Conservation (phyloP, 1,140 invertebrate species). For the Antheraea mylitta region DNA sequence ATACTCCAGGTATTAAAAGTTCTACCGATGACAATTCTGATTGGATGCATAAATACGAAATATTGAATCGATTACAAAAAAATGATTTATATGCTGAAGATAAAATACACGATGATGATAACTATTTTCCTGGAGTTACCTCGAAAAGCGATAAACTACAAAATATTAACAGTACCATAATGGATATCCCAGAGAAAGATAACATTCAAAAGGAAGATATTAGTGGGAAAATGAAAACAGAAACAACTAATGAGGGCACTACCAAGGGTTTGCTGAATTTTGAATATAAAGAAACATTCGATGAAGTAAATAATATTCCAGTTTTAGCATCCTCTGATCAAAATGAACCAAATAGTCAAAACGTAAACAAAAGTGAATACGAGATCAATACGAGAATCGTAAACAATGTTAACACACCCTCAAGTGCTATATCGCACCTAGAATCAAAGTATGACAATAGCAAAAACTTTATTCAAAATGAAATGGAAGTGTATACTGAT, state of each 20-base stretch:
- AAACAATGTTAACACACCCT: background rate
- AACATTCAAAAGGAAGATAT: background rate
- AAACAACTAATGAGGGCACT: background rate
- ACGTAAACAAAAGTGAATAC: background rate
- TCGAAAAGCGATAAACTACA: background rate
- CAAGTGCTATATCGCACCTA: background rate
- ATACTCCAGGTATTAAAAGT: constrained; percentile 9
- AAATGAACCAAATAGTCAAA: background rate
- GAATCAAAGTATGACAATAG: background rate
- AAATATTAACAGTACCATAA: background rate
- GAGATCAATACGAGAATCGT: background rate
- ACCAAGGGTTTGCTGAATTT: background rate
- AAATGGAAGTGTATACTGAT: background rate
- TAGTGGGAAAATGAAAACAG: background rate
- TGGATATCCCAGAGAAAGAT: background rate
- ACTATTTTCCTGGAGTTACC: constrained; percentile 14
- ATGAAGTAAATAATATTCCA: background rate
- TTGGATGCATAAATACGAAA: constrained; percentile 70
- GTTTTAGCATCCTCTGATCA: background rate
- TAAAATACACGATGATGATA: constrained; percentile 38
- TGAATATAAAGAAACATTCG: background rate
- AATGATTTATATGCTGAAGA: background rate
- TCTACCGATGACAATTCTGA: constrained; percentile 34
- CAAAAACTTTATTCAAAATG: background rate
- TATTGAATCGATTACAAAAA: constrained; percentile 59